Conservation (phyloP, 2,113 vertebrate species). For the Chionomys nivalis region DNA sequence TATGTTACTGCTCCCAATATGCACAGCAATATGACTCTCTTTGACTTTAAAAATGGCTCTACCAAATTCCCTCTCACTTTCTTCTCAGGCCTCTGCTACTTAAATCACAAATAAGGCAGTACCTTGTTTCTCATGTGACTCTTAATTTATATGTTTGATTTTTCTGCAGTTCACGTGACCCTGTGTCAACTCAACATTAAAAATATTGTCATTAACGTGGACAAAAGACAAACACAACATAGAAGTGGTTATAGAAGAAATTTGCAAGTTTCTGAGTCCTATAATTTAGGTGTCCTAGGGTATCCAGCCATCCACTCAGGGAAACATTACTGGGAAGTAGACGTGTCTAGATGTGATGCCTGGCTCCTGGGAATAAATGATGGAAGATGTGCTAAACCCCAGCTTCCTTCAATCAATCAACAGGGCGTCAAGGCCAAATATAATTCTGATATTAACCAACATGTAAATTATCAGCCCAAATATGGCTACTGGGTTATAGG, state of each 20-base stretch:
- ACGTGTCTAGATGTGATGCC: too few relatives aligned
- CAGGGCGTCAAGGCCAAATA: too few relatives aligned
- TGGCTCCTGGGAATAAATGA: too few relatives aligned
- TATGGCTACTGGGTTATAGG: neutral
- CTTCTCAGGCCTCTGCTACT: neutral
- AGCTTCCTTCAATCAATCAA: too few relatives aligned
- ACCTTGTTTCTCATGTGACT: too few relatives aligned
- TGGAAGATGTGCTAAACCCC: too few relatives aligned
- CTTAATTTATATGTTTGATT: neutral
- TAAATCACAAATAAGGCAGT: neutral
- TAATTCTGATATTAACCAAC: too few relatives aligned
- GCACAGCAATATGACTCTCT: neutral
- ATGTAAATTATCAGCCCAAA: too few relatives aligned
- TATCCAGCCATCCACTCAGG: fast-evolving
- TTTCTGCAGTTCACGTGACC: neutral
- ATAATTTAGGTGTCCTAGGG: too few relatives aligned
- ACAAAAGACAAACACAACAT: neutral
- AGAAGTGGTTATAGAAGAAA: fast-evolving
- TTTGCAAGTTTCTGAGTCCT: too few relatives aligned
- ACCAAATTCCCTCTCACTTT: neutral
- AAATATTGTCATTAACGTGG: fast-evolving
- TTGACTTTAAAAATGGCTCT: neutral
- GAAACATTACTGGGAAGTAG: too few relatives aligned
- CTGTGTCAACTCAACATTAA: fast-evolving
- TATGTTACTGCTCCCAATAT: neutral